Percentiles rank a stretch among this genome's conserved stretches.
These are phyloP conservation scores for Sylvia borin DNA, from an alignment of 2,797 vertebrate species.

Conservation along the genomic window DNA sequence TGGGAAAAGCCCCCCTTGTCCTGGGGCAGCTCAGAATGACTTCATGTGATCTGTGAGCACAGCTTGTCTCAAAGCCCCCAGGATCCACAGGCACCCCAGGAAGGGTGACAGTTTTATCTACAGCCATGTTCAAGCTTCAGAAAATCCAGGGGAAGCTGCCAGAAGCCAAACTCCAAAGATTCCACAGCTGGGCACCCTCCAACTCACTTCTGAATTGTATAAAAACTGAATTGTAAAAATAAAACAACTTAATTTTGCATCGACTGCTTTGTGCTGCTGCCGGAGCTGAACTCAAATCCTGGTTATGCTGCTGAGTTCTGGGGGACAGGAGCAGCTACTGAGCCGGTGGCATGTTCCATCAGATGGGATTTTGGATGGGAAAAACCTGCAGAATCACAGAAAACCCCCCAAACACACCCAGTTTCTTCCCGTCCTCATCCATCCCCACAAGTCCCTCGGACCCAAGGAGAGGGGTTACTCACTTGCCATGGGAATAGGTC, in stretches of 20 bases:
- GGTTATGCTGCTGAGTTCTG: background rate
- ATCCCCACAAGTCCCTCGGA: accelerated
- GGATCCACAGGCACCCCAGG: background rate
- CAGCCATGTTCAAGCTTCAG: background rate
- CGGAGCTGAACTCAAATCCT: background rate
- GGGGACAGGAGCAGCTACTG: accelerated
- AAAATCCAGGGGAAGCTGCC: background rate
- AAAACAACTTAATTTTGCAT: accelerated
- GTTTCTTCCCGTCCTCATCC: accelerated
- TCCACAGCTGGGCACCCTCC: background rate
- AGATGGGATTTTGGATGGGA: accelerated
- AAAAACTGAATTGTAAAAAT: background rate
- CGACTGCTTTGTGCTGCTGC: background rate
- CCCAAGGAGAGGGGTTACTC: constrained; percentile 32
- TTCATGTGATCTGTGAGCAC: background rate
- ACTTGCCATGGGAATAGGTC: constrained; percentile 97
- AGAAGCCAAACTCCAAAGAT: background rate
- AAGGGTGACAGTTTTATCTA: background rate
- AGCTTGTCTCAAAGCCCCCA: background rate
- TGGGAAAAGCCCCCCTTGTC: background rate
- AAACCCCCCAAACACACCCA: background rate
- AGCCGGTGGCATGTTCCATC: background rate
- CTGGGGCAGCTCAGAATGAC: background rate
- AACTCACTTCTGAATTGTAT: background rate
- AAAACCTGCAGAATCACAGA: accelerated